Percentiles rank a stretch among this genome's conserved stretches.
Evolutionary conservation across 2,888 invertebrate species (phyloP).

Genomic region (Chrysina gloriosa): DNA sequence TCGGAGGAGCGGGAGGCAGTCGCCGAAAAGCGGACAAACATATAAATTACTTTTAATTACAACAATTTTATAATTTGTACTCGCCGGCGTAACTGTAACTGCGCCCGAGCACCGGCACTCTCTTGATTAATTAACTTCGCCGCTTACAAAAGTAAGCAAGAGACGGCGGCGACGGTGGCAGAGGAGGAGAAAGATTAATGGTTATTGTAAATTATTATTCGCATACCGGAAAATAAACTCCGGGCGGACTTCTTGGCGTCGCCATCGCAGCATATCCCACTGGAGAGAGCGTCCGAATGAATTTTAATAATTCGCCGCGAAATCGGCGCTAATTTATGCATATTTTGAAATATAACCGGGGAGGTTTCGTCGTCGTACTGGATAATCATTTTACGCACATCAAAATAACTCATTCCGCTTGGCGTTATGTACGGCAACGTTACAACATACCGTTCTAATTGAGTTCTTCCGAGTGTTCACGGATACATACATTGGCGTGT

Average conservation of each 20-base stretch:
- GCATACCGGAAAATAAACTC: constrained; percentile 57
- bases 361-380: no score
- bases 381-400: no score
- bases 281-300: background rate
- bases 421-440: background rate
- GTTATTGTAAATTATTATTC: constrained; percentile 62
- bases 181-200: constrained; percentile 58
- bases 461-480: background rate
- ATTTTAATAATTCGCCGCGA: background rate
- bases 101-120: constrained; percentile 42
- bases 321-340: no score
- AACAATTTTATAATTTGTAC: constrained; percentile 66
- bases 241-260: constrained; percentile 54
- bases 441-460: constrained; percentile 18
- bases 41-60: constrained; percentile 66
- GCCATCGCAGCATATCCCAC: background rate
- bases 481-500: background rate
- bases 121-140: constrained; percentile 63
- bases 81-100: constrained; percentile 49
- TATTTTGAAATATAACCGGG: no score
- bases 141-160: background rate
- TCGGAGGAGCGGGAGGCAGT: constrained; percentile 27
- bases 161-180: background rate
- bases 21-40: constrained; percentile 56
- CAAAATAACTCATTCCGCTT: no score